Conservation (phyloP, 2,113 vertebrate genomes). For the Heterochromis multidens region DNA sequence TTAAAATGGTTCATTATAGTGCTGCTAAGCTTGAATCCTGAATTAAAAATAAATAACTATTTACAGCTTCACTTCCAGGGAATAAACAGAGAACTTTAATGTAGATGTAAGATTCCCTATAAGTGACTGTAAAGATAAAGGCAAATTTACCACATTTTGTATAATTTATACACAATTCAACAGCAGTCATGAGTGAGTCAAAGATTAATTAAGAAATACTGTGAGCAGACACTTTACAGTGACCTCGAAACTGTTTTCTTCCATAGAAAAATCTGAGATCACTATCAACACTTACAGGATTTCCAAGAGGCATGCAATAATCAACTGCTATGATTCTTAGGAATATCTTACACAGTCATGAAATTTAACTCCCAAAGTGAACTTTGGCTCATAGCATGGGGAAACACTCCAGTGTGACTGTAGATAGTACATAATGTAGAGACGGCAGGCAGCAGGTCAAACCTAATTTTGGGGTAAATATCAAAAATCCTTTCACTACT, state of each 20-base stretch:
- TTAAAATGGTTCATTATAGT: background rate
- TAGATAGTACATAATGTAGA: background rate
- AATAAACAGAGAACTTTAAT: background rate
- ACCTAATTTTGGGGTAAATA: background rate
- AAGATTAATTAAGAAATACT: background rate
- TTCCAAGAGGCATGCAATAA: background rate
- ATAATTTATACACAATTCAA: background rate
- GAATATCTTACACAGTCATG: background rate
- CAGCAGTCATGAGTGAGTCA: background rate
- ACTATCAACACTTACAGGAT: background rate
- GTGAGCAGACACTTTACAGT: background rate
- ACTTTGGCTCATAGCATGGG: background rate
- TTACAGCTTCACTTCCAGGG: background rate
- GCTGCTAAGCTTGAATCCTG: background rate
- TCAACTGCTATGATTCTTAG: background rate
- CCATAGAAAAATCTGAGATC: background rate
- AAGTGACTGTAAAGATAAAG: background rate
- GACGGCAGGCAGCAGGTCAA: background rate
- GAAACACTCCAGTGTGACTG: background rate
- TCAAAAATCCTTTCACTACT: background rate
- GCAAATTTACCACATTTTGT: background rate
- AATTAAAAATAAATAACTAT: background rate
- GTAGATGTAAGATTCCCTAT: background rate
- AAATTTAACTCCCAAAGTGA: background rate
- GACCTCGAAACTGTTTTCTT: background rate